Conservation (phyloP, 2,113 vertebrate species). For the Carollia perspicillata region DNA sequence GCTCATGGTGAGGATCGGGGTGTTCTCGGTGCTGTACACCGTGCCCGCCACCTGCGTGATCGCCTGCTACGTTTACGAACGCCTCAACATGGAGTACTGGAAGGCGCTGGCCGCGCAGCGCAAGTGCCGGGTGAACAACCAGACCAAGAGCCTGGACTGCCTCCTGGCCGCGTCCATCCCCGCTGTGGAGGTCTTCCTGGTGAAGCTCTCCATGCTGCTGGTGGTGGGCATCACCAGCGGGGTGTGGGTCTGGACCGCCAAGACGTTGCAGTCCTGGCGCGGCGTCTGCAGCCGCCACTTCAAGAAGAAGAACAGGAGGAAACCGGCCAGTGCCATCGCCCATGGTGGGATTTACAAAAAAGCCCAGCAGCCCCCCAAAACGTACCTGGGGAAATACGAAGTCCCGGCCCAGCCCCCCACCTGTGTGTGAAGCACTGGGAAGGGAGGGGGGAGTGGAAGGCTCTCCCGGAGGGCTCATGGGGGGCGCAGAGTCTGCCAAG, state of each 20-base stretch:
- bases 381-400: conserved; percentile 90
- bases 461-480: not conserved
- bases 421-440: conserved; percentile 85
- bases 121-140: conserved; percentile 85
- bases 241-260: conserved; percentile 99
- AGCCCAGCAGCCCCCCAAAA: conserved; percentile 90
- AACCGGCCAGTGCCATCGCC: conserved; percentile 91
- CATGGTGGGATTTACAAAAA: conserved; percentile 91
- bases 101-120: conserved; percentile 86
- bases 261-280: conserved; percentile 98
- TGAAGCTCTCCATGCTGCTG: conserved; percentile 96
- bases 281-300: conserved; percentile 91
- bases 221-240: conserved; percentile 98
- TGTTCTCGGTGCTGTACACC: conserved; percentile 95
- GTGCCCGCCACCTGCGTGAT: conserved; percentile 98
- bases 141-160: conserved; percentile 86
- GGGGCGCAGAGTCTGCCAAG: not conserved
- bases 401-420: conserved; percentile 88
- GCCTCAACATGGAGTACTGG: conserved; percentile 96
- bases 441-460: not conserved
- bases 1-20: conserved; percentile 96
- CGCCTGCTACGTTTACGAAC: conserved; percentile 96
- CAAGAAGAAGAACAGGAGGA: conserved; percentile 89
- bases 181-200: conserved; percentile 96
- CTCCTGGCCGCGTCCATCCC: conserved; percentile 92